These are phyloP conservation scores for Catostylus mosaicus DNA, from an alignment of 30 jellyfish, hydroid and myxozoan species.

Conservation along the genomic window DNA sequence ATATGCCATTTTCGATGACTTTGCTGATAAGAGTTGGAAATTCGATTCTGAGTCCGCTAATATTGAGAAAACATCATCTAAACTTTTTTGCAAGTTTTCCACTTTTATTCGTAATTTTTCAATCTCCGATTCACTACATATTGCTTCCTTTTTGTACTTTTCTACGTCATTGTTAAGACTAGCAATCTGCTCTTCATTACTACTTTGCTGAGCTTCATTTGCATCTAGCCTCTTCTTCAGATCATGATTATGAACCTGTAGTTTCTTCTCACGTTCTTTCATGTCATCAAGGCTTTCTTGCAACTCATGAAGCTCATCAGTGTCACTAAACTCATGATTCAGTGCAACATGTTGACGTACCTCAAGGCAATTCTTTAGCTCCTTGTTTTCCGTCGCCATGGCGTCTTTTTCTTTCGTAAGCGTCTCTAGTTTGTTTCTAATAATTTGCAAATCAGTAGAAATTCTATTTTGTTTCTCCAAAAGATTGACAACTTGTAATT, in stretches of 20 bases:
- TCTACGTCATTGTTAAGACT: neutral
- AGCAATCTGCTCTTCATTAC: neutral
- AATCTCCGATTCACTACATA: neutral
- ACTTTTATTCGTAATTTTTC: neutral
- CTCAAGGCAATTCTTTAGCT: neutral
- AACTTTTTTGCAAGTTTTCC: neutral
- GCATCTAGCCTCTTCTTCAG: slow-evolving; percentile 14
- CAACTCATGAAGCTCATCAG: slow-evolving; percentile 4
- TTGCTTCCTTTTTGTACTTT: neutral
- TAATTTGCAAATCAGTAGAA: neutral
- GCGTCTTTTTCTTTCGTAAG: neutral
- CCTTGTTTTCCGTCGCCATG: neutral
- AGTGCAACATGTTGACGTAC: neutral
- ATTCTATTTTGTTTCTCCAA: neutral
- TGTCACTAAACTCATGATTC: neutral
- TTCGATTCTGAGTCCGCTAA: slow-evolving; percentile 9
- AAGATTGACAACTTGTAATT: neutral
- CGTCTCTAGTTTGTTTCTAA: neutral
- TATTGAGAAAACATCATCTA: neutral
- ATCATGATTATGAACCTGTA: slow-evolving; percentile 14
- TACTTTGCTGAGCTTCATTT: neutral
- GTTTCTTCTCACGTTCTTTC: slow-evolving; percentile 8
- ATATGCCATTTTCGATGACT: neutral
- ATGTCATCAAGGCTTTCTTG: neutral
- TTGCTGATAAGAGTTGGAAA: neutral